These are phyloP conservation scores for Drosophila prosaltans DNA, from an alignment of 1,140 invertebrate species.

Conservation along the genomic window DNA sequence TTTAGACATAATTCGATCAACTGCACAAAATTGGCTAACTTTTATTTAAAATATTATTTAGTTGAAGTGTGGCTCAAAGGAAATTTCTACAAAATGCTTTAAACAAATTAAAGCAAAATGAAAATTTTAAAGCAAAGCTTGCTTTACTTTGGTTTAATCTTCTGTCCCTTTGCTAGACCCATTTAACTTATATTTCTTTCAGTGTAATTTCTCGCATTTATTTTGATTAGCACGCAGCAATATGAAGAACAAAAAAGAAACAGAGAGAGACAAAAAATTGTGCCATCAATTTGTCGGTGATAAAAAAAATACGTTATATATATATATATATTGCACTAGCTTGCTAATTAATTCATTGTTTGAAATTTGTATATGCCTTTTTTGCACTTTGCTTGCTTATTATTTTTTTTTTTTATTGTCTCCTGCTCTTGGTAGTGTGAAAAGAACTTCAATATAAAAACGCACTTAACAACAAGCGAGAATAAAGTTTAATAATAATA, in stretches of 20 bases:
- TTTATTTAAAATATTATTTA: no score
- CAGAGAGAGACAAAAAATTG: not conserved
- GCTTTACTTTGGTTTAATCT: no score
- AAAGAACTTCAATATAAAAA: slow-evolving; percentile 9
- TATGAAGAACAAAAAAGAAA: not conserved
- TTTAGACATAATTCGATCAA: not conserved
- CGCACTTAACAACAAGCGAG: slow-evolving; percentile 36
- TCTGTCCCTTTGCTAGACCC: no score
- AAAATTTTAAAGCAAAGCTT: no score
- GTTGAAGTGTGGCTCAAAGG: no score
- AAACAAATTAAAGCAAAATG: no score
- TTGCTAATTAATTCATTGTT: slow-evolving; percentile 73
- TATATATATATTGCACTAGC: slow-evolving; percentile 37
- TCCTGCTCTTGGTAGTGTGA: slow-evolving; percentile 30
- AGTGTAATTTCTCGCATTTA: not conserved
- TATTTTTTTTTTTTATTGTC: not conserved
- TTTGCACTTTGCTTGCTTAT: not conserved
- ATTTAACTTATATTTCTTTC: not conserved
- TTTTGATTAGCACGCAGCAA: slow-evolving; percentile 8
- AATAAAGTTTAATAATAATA: slow-evolving; percentile 21
- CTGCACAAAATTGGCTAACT: no score
- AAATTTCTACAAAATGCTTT: no score
- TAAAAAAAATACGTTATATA: slow-evolving; percentile 39
- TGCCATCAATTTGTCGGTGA: slow-evolving; percentile 3
- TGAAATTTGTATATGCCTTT: slow-evolving; percentile 40